Base-by-base conservation (phyloP, 2,797 vertebrate genomes). In the Parauchenoglanis punctatus region DNA sequence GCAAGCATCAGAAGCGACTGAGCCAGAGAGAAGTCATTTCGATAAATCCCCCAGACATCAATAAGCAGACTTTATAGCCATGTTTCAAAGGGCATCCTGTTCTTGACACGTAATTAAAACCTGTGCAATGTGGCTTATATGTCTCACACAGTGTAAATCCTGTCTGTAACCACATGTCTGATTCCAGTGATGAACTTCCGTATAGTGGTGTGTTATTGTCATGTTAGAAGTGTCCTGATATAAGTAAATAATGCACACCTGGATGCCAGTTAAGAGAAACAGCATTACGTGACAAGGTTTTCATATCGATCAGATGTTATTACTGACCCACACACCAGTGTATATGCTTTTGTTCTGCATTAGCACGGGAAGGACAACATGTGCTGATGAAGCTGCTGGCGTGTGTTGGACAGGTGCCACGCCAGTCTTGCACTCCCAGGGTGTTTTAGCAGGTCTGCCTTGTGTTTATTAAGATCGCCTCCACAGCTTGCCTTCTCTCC, bases 381-480 rank as follows among this genome's bases (percentile, higher is more conserved):
- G 78, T 88, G 89, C 88, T 85, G 88, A 89, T 84, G 80, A 81
- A 65, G 88, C 67, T 84, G 56, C 49, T 46, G 13, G 65, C 61
- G 63, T 83, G 76, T 46, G n/a, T 75, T 89, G 85, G 75, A 65
- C 59, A 20, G 6, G 23, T 59, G 83, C 88, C 67, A 84, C 15
- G 61, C 25, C 56, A 80, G 44, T 58, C 25, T 31, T 72, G 58
- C 70, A 68, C 56, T 77, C 67, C 58, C 28, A 40, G 49, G 65
- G 73, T 59, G 46, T 81, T 73, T 54, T 56, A 73, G 40, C 72
- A 80, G 65, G 23, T 25, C 56, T 73, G 11, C 46, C 56, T 63
- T 44, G 5, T 70, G 54, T 80, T 78, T 83, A 80, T 84, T 78
- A 84, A 78, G 73, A 84, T 63, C 61, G 6, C 73, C 35, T 46